Evolutionary conservation across 1,140 invertebrate genomes (phyloP), one percentile per base, ranked within the genome.

Genomic region (Brachionus calyciflorus): DNA sequence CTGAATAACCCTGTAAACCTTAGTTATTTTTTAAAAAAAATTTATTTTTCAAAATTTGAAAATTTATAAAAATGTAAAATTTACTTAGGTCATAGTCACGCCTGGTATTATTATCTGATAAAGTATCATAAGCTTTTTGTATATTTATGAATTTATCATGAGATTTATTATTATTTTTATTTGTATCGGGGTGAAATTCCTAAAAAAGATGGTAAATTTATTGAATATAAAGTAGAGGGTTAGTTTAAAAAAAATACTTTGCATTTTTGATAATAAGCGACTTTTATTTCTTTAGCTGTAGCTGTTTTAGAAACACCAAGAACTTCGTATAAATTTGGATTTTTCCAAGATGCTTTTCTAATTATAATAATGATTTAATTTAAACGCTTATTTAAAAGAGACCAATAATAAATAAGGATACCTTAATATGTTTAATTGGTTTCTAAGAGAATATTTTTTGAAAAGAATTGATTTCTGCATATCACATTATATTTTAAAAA

Each of bases 201-300:
- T 73, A 33, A 28, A 21, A 7, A 46, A 12, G 10, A 21, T 26
- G 44, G 17, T 5, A 26, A n/a, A 48, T 28, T 70, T 46, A 26
- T 19, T 10, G 2, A 2, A 55, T 14, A 12, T 60, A 2, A 17
- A 3, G 3, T 24, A 26, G 1, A 53, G 26, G 12, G 3, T 17
- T 53, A n/a, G 30, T 37, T 14, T 37, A 37, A 7, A 46, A 46
- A 65, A 19, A 6, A 6, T 73, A 73, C 69, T 51, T 73, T 73
- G 28, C 69, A 73, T 30, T 73, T 73, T 73, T 55, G 49, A 26
- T 73, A 73, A 55, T 73, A 73, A 24, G 69, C 69, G 24, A 33
- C 33, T 28, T 73, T 73, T 6, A 73, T 73, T 37, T 73, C 69
- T 28, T 55, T 49, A 1, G 17, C 7, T 2, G 69, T 37, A 3